Percentiles rank a stretch among this genome's conserved stretches.
Evolutionary conservation across 2,113 vertebrate genomes (phyloP).

Genomic region (Paedocypris sp.): DNA sequence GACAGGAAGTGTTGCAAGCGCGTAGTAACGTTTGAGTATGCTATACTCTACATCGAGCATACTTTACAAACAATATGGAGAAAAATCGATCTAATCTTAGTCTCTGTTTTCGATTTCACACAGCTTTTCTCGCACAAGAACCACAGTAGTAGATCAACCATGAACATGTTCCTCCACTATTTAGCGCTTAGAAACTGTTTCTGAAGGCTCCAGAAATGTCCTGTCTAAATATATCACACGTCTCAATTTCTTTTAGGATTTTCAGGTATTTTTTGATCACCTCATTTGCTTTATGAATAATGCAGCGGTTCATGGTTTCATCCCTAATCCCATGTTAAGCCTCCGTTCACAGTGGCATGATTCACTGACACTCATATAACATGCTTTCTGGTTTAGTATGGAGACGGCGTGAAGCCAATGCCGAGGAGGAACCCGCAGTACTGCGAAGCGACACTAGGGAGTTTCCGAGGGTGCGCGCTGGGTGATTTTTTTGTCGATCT

Average conservation of each 20-base stretch:
- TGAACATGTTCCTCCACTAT: no score
- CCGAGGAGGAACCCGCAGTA: background rate
- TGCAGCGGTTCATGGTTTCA: background rate
- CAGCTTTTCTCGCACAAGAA: no score
- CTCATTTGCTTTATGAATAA: background rate
- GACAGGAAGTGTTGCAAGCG: no score
- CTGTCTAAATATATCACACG: background rate
- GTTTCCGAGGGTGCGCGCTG: slow-evolving; percentile 19
- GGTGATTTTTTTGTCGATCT: background rate
- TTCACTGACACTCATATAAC: slow-evolving; percentile 1
- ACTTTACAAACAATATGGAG: no score
- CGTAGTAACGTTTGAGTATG: no score
- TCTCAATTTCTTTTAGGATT: background rate
- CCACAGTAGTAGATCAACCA: no score
- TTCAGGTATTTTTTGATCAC: background rate
- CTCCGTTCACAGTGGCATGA: background rate
- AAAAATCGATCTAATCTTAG: no score
- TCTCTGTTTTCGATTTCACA: no score
- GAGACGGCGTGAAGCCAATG: background rate
- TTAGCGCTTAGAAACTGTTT: no score
- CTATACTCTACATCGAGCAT: no score
- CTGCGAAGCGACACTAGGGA: slow-evolving; percentile 25
- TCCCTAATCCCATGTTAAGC: background rate
- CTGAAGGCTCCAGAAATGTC: background rate
- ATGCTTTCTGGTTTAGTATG: background rate